Evolutionary conservation across 2,113 vertebrate genomes (phyloP).

Genomic region (Hippocampus zosterae): DNA sequence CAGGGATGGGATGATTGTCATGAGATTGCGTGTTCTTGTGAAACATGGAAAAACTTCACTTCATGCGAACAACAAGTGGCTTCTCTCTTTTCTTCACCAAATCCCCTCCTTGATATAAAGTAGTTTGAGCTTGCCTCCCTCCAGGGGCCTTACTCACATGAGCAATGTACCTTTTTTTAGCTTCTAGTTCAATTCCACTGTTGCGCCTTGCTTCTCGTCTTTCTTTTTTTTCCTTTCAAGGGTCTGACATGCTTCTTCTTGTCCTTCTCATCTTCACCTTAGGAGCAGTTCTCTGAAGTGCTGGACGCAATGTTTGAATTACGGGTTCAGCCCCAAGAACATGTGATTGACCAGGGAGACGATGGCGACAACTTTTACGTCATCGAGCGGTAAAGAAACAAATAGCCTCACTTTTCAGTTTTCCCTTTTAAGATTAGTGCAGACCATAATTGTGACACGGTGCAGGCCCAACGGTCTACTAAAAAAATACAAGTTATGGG

Average conservation of each 20-base stretch:
- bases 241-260: conserved; percentile 9
- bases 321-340: conserved; percentile 84
- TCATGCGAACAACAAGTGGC: not conserved
- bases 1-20: not conserved
- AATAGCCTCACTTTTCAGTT: not conserved
- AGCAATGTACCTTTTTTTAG: conserved; percentile 2
- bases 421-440: not conserved
- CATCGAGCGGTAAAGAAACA: conserved; percentile 81
- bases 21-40: conserved; percentile 2
- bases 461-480: not conserved
- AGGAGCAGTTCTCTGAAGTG: conserved; percentile 97
- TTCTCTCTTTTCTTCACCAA: not conserved
- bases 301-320: conserved; percentile 98
- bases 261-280: conserved; percentile 1
- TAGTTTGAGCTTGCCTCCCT: not conserved
- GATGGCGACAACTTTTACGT: conserved; percentile 99
- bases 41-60: conserved; percentile 1
- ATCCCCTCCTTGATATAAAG: not conserved
- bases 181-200: not conserved
- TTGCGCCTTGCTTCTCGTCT: not conserved
- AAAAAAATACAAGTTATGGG: not conserved
- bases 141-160: not conserved
- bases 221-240: not conserved
- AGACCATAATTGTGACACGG: not conserved
- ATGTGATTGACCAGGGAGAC: conserved; percentile 97